These are phyloP conservation scores for Anisognathus igniventris DNA, from an alignment of 2,797 vertebrate species.

Conservation along the genomic window DNA sequence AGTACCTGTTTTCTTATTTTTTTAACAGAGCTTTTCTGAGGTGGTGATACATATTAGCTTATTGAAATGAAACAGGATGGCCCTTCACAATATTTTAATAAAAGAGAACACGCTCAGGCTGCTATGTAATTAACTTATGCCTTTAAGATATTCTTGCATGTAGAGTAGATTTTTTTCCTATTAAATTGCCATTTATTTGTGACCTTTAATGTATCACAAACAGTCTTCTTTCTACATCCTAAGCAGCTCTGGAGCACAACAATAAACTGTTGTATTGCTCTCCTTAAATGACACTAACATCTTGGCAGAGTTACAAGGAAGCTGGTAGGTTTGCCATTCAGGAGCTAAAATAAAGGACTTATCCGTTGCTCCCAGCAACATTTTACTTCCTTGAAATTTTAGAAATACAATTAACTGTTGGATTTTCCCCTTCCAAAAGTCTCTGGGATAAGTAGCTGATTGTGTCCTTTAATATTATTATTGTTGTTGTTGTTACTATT, in stretches of 20 bases:
- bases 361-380: not conserved
- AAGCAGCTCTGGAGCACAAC: not conserved
- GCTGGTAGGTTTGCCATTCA: not conserved
- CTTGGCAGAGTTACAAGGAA: constrained; percentile 5
- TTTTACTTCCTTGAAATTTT: not conserved
- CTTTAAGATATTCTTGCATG: not conserved
- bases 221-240: not conserved
- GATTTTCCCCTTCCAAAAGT: not conserved
- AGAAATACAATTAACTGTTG: not conserved
- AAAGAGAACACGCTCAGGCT: constrained; percentile 1
- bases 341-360: constrained; percentile 2
- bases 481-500: not conserved
- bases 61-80: not conserved
- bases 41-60: not conserved
- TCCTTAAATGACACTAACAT: not conserved
- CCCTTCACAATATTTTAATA: not conserved
- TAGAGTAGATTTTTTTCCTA: not conserved
- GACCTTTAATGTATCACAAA: constrained; percentile 25
- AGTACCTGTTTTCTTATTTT: not conserved
- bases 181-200: constrained; percentile 22
- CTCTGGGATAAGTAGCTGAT: not conserved
- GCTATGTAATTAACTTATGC: constrained; percentile 36
- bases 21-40: not conserved
- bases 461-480: not conserved
- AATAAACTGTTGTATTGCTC: not conserved